Evolutionary conservation across 2,888 invertebrate species (phyloP).

Genomic region (Sarcophaga carnaria): DNA sequence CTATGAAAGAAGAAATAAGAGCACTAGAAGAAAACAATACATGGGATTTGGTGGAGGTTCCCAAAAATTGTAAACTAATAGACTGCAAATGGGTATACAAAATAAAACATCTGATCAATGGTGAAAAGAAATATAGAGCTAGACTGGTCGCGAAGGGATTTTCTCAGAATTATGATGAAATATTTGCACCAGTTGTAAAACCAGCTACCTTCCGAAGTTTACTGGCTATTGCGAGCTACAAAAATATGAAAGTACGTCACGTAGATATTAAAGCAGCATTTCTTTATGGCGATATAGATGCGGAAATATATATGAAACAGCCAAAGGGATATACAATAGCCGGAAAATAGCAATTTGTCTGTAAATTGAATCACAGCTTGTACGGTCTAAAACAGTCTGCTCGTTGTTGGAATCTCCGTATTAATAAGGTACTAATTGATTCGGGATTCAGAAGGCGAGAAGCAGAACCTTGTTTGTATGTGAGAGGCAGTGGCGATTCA

Average conservation of each 20-base stretch:
- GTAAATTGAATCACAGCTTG: conserved; percentile 28
- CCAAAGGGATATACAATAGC: conserved; percentile 34
- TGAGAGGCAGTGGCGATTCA: too few relatives aligned
- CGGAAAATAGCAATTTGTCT: conserved; percentile 16
- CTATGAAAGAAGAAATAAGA: neutral
- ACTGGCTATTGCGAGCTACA: too few relatives aligned
- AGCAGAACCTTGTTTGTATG: too few relatives aligned
- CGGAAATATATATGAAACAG: conserved; percentile 44
- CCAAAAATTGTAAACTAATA: conserved; percentile 18
- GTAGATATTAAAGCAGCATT: conserved; percentile 6
- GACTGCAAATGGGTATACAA: conserved; percentile 55
- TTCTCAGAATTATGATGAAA: too few relatives aligned
- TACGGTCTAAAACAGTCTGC: conserved; percentile 6
- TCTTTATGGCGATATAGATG: conserved; percentile 30
- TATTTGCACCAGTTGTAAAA: too few relatives aligned
- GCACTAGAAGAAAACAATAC: conserved; percentile 24
- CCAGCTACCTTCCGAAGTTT: too few relatives aligned
- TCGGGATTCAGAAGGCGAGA: too few relatives aligned
- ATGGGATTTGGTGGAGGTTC: conserved; percentile 19
- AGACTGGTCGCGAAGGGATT: too few relatives aligned
- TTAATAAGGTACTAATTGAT: too few relatives aligned
- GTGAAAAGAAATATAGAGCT: neutral
- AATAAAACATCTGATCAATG: conserved; percentile 6
- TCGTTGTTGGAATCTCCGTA: neutral
- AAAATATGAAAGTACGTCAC: too few relatives aligned